A percentile compares a stretch with the other conserved stretches of the same genome.
Conservation (phyloP, 2,888 invertebrate genomes). For the Halocaridina rubra region DNA sequence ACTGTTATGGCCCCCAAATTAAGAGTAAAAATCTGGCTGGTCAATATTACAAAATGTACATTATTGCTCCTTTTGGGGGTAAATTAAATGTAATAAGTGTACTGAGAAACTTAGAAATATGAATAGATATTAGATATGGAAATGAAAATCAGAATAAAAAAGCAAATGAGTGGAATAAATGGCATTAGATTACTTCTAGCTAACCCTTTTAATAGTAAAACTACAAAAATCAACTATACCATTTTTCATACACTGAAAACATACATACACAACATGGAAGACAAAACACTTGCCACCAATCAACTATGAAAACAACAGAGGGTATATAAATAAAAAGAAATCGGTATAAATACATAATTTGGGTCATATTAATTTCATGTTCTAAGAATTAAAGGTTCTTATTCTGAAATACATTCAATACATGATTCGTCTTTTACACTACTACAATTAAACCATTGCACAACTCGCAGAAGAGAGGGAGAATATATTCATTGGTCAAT, state of each 20-base stretch:
- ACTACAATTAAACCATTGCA: too few species aligned
- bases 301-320: neutral
- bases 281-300: neutral
- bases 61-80: neutral
- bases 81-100: neutral
- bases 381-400: too few species aligned
- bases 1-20: neutral
- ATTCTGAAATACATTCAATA: too few species aligned
- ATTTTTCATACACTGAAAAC: conserved; percentile 3
- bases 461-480: too few species aligned
- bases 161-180: neutral
- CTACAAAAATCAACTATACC: conserved; percentile 15
- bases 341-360: too few species aligned
- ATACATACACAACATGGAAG: neutral
- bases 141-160: neutral
- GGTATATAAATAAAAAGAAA: too few species aligned
- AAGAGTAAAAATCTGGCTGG: neutral
- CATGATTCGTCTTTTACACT: too few species aligned
- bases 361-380: too few species aligned
- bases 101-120: neutral
- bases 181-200: neutral
- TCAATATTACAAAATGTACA: neutral
- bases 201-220: neutral
- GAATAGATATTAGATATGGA: conserved; percentile 1
- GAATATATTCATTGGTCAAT: too few species aligned